Conservation (phyloP, 2,797 vertebrate genomes). For the Pseudocheirus occidentalis region DNA sequence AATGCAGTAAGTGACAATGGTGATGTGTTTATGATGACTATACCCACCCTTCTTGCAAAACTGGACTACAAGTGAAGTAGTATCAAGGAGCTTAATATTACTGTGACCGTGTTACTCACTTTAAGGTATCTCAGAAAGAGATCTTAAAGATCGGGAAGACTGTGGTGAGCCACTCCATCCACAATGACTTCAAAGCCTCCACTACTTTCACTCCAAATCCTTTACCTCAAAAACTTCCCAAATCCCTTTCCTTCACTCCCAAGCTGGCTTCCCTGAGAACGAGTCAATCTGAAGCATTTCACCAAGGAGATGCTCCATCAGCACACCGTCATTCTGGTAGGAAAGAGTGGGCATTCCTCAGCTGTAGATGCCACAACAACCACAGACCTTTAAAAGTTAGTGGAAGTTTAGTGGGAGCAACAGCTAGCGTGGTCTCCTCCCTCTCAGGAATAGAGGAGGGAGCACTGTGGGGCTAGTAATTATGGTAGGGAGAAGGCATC, state of each 20-base stretch:
- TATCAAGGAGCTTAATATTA: slow-evolving; percentile 86
- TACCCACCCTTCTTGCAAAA: slow-evolving; percentile 85
- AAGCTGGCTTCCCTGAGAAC: slow-evolving; percentile 85
- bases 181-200: slow-evolving; percentile 92
- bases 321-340: slow-evolving; percentile 87
- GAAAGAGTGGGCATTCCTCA: slow-evolving; percentile 90
- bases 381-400: slow-evolving; percentile 93
- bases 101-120: slow-evolving; percentile 84
- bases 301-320: slow-evolving; percentile 89
- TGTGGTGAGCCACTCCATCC: slow-evolving; percentile 92
- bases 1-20: slow-evolving; percentile 88
- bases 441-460: slow-evolving; percentile 8
- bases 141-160: slow-evolving; percentile 91
- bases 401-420: slow-evolving; percentile 91
- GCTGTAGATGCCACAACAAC: slow-evolving; percentile 93
- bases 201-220: slow-evolving; percentile 87
- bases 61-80: slow-evolving; percentile 95
- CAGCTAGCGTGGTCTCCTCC: slow-evolving; percentile 78
- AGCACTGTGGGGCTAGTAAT: neutral
- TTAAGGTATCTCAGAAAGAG: slow-evolving; percentile 88
- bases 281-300: slow-evolving; percentile 87
- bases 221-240: slow-evolving; percentile 91
- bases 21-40: slow-evolving; percentile 92
- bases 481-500: neutral
- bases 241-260: slow-evolving; percentile 90